Conservation (phyloP, 2,113 vertebrate genomes). For the western clawed frog (Xenopus tropicalis) region UCB_Xtro_10.0 CM004446.2:113468501-113469000, state of each 20-base stretch:
- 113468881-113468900: not conserved
- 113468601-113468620: too few species aligned
- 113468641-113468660: too few species aligned
- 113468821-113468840: not conserved
- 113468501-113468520: too few species aligned
- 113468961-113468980: conserved; percentile 2
- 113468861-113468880: not conserved
- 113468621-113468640: too few species aligned
- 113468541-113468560: too few species aligned
- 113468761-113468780: not conserved
- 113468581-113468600: too few species aligned
- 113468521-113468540: too few species aligned
- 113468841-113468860: not conserved
- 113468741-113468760: not conserved
- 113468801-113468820: not conserved
- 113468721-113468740: not conserved
- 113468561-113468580: too few species aligned
- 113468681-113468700: too few species aligned
- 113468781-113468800: not conserved
- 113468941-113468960: not conserved
- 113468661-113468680: too few species aligned
- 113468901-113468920: not conserved
- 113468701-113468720: not conserved
- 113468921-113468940: not conserved
- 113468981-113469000: conserved; percentile 12